Conservation (phyloP, 2,797 vertebrate genomes). For the Leptatherina wallacei region DNA sequence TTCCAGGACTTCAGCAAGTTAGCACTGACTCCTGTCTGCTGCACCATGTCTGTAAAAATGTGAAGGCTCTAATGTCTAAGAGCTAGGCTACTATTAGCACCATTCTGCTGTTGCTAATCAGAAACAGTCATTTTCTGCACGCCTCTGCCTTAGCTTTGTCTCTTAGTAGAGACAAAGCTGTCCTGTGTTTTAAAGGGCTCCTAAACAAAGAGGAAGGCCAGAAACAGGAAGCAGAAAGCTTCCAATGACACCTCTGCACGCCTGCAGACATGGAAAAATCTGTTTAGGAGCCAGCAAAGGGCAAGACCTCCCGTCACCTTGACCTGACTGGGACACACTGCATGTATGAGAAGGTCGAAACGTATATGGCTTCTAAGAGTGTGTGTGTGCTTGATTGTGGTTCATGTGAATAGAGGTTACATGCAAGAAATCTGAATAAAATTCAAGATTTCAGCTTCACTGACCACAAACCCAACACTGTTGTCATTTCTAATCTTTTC, state of each 20-base stretch:
- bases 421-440: background rate
- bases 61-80: slow-evolving; percentile 34
- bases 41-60: slow-evolving; percentile 56
- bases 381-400: background rate
- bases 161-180: slow-evolving; percentile 86
- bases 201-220: slow-evolving; percentile 75
- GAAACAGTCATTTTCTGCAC: slow-evolving; percentile 81
- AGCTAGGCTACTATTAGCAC: slow-evolving; percentile 58
- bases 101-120: slow-evolving; percentile 77
- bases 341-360: slow-evolving; percentile 16
- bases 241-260: slow-evolving; percentile 74
- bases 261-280: slow-evolving; percentile 57
- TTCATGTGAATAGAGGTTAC: slow-evolving; percentile 13
- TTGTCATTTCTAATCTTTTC: background rate
- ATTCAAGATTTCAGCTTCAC: background rate
- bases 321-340: slow-evolving; percentile 43
- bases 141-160: slow-evolving; percentile 68
- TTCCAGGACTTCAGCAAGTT: slow-evolving; percentile 65
- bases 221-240: slow-evolving; percentile 74
- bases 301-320: slow-evolving; percentile 42
- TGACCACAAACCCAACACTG: background rate
- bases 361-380: slow-evolving; percentile 4
- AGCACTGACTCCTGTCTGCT: slow-evolving; percentile 67
- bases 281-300: slow-evolving; percentile 57
- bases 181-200: slow-evolving; percentile 79